phyloP scores from a whole-genome alignment of 2,797 vertebrate genomes.

The Periparus ater region DNA sequence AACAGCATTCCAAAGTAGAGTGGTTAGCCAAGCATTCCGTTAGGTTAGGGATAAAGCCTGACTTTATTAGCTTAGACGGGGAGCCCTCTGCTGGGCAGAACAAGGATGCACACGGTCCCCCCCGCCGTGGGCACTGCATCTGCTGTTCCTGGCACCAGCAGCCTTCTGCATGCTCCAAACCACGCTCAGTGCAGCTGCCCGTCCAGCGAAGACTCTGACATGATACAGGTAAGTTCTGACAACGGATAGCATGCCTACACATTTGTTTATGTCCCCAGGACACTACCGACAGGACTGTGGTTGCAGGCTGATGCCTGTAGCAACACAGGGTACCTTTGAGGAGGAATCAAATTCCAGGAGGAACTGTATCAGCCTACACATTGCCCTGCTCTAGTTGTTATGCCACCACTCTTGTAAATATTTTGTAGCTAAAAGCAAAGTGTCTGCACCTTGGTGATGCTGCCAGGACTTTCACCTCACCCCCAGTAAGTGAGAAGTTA shows the following conservation, averaged over 20 bases:
- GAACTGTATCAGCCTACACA: not conserved
- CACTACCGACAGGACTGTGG: not conserved
- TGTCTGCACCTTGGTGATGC: not conserved
- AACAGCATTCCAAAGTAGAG: not conserved
- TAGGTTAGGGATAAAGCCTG: not conserved
- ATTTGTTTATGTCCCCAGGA: not conserved
- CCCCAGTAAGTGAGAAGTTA: not conserved
- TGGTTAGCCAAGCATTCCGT: not conserved
- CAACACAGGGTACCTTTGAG: not conserved
- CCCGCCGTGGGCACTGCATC: fast-evolving
- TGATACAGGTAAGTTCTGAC: fast-evolving
- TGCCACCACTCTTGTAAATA: fast-evolving
- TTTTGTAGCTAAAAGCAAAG: not conserved
- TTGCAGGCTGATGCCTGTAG: not conserved
- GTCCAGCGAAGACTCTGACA: not conserved
- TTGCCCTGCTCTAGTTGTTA: not conserved
- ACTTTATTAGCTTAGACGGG: slow-evolving; percentile 54
- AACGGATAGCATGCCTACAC: not conserved
- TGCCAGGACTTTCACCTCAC: not conserved
- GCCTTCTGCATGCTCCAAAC: not conserved
- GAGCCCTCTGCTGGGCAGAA: slow-evolving; percentile 72
- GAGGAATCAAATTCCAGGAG: not conserved
- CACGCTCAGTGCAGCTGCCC: fast-evolving
- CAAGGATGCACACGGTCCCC: fast-evolving
- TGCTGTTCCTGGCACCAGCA: fast-evolving